Base-by-base conservation (phyloP, 2,888 invertebrate species). In the Heteromyza rotundicornis region DNA sequence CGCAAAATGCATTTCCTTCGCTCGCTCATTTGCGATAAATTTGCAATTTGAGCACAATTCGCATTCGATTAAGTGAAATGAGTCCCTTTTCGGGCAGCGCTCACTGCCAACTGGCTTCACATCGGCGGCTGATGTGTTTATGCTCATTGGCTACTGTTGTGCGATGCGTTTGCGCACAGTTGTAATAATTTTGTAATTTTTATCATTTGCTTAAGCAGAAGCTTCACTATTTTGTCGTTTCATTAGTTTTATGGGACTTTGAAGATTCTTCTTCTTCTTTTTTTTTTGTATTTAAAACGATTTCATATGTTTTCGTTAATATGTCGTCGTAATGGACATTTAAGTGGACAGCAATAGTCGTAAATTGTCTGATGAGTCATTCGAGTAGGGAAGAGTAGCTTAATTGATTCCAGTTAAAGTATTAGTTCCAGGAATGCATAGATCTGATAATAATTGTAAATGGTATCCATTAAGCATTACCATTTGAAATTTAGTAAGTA, bases 131-230 rank as follows among this genome's bases (percentile, higher is more conserved):
- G 14, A 7, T n/a, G 40, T n/a, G 14, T 40, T 2, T n/a, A 40
- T n/a, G 8, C 10, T 3, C n/a, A n/a, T 40, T 2, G 19, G 2
- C 32, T 8, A 22, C 44, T 23, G 32, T n/a, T n/a, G 17, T 17
- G 44, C 22, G n/a, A n/a, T 23, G 22, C 35, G 35, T 35, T 22
- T 22, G 60, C 65, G 70, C 69, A 69, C 75, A 74, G 72, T 67
- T 60, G 63, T 55, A 63, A 73, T 75, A 68, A 71, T 63, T 70
- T 75, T 58, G 61, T 66, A 52, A 56, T 72, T 68, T 73, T 75
- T 71, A 73, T 71, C 71, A 68, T 72, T 36, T 40, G 63, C 60
- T 54, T 63, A 61, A 58, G 64, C n/a, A 60, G 12, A 32, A 12
- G 32, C 32, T 5, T 12, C 32, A 32, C 32, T 5, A 5, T 8